Evolutionary conservation across 1,140 invertebrate species (phyloP).

Genomic region (Oedothorax gibbosus): DNA sequence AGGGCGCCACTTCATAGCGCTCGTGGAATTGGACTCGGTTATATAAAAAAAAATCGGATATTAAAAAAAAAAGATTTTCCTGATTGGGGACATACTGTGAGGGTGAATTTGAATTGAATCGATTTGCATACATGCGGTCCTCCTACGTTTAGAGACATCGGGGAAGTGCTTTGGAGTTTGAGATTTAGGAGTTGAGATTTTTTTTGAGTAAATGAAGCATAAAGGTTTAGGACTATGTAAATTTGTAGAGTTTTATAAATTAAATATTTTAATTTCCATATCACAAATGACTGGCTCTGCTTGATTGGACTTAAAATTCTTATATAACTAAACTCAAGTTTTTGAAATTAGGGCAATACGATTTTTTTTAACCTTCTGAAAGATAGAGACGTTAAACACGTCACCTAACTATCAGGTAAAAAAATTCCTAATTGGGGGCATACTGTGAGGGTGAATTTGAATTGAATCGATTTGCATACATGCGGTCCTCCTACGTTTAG

Average conservation of each 20-base stretch:
- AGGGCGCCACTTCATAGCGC: background rate
- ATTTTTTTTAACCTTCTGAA: no score
- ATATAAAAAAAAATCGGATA: background rate
- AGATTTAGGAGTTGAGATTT: constrained; percentile 2
- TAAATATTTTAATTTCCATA: no score
- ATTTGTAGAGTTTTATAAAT: no score
- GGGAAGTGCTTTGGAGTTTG: constrained; percentile 11
- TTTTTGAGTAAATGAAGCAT: no score
- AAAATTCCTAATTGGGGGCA: background rate
- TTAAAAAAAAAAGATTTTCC: background rate
- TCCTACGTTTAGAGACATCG: background rate
- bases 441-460: constrained; percentile 2
- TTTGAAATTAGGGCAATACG: no score
- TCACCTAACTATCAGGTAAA: no score
- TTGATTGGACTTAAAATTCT: no score
- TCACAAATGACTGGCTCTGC: no score
- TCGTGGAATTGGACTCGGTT: background rate
- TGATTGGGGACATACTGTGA: background rate
- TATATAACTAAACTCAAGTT: no score
- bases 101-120: constrained; percentile 21
- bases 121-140: constrained; percentile 28
- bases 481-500: background rate
- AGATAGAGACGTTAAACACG: no score
- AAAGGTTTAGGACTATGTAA: no score
- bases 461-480: constrained; percentile 35